A percentile compares a stretch with the other conserved stretches of the same genome.
These are phyloP conservation scores for Palythoa grandiflora DNA, from an alignment of 92 coral and sea anemone species.

Conservation along the genomic window DNA sequence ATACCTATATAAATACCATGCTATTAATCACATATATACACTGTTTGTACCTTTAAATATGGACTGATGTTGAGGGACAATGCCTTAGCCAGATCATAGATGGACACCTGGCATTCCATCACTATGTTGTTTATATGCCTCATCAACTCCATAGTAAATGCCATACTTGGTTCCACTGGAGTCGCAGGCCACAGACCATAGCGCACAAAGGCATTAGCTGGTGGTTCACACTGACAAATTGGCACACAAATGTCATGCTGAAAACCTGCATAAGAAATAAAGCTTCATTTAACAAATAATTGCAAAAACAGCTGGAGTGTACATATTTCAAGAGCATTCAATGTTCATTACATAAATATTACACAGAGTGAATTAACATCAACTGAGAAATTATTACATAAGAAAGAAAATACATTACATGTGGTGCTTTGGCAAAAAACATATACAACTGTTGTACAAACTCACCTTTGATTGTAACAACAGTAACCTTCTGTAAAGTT, in stretches of 20 bases:
- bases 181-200: constrained; percentile 75
- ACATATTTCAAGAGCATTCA: not conserved
- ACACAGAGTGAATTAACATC: not conserved
- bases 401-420: not conserved
- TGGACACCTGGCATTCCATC: constrained; percentile 72
- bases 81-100: constrained; percentile 54
- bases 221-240: constrained; percentile 56
- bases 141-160: constrained; percentile 64
- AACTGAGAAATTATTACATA: not conserved
- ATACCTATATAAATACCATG: not conserved
- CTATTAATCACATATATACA: not conserved
- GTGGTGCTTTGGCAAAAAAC: not conserved
- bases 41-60: not conserved
- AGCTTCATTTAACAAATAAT: not conserved
- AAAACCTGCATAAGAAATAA: constrained; percentile 49
- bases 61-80: constrained; percentile 41
- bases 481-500: constrained; percentile 11
- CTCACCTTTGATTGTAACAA: constrained; percentile 25
- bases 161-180: constrained; percentile 66
- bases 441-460: not conserved
- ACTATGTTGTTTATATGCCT: constrained; percentile 28
- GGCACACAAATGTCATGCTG: constrained; percentile 58
- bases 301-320: not conserved
- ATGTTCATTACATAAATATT: not conserved
- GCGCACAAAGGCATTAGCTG: constrained; percentile 52